Evolutionary conservation across 2,888 invertebrate species (phyloP).

Genomic region (Merodon equestris): DNA sequence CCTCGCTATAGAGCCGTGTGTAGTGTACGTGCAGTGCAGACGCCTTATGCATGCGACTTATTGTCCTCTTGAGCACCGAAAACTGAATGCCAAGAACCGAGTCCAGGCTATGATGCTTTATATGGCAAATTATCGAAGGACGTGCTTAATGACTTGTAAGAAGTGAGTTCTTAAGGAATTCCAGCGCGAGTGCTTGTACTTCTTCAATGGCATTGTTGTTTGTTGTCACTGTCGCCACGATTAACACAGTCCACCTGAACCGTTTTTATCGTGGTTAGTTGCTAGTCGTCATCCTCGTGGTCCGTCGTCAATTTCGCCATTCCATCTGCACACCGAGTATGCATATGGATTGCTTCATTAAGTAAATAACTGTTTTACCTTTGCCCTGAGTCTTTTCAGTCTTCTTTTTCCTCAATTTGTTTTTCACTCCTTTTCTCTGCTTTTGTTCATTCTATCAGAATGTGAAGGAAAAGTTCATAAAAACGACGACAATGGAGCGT

Average conservation of each 20-base stretch:
- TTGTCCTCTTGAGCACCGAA: constrained; percentile 39
- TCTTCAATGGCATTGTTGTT: constrained; percentile 57
- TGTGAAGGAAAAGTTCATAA: constrained; percentile 43
- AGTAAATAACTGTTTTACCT: constrained; percentile 47
- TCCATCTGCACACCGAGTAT: constrained; percentile 27
- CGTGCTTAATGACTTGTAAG: constrained; percentile 69
- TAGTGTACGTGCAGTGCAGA: constrained; percentile 27
- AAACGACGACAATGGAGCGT: constrained; percentile 55
- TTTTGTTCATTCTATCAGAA: too few species aligned
- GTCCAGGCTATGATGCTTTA: constrained; percentile 55
- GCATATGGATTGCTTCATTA: constrained; percentile 69
- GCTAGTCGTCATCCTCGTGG: constrained; percentile 12
- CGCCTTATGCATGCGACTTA: constrained; percentile 55
- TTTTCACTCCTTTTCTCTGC: constrained; percentile 24
- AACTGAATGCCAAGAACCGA: neutral
- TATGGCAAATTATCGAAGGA: constrained; percentile 69
- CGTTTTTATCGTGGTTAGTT: too few species aligned
- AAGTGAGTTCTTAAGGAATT: constrained; percentile 64
- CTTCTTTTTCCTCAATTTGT: neutral
- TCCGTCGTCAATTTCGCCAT: constrained; percentile 41
- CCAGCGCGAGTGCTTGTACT: constrained; percentile 43
- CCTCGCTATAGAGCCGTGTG: neutral
- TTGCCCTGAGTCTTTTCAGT: too few species aligned
- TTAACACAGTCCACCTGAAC: neutral
- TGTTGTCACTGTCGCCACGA: constrained; percentile 49